Percentiles rank a stretch among this genome's conserved stretches.
Evolutionary conservation across 2,797 vertebrate genomes (phyloP).

Genomic region (Tapera naevia): DNA sequence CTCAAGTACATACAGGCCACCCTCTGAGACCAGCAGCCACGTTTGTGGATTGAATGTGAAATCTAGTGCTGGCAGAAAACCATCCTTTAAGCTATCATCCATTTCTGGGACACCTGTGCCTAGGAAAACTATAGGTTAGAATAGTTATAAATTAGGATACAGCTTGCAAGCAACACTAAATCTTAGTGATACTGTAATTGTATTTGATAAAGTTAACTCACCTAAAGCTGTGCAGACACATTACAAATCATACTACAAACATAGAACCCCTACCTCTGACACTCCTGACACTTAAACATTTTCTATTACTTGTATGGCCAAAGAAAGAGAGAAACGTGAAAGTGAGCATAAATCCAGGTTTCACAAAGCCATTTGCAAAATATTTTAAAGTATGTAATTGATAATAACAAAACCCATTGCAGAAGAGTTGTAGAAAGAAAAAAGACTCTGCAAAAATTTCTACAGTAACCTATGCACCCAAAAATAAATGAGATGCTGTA

Average conservation of each 20-base stretch:
- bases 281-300: not conserved
- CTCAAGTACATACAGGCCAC: not conserved
- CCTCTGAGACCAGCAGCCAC: not conserved
- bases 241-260: not conserved
- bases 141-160: not conserved
- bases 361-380: not conserved
- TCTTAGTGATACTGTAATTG: rapidly evolving
- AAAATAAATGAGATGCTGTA: not conserved
- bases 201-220: too few species aligned
- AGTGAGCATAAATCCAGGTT: not conserved
- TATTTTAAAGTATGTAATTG: not conserved
- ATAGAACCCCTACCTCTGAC: not conserved
- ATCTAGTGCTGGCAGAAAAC: not conserved
- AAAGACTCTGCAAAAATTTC: not conserved
- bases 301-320: not conserved
- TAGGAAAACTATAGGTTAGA: not conserved
- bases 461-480: not conserved
- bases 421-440: not conserved
- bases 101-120: not conserved
- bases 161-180: not conserved
- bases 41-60: not conserved
- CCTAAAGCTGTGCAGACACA: not conserved
- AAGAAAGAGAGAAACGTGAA: not conserved
- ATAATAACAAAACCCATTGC: not conserved
- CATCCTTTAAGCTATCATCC: not conserved